Evolutionary conservation across 1,140 invertebrate species (phyloP), one percentile per base, ranked within the genome.

Genomic region (Bombus difficillimus): DNA sequence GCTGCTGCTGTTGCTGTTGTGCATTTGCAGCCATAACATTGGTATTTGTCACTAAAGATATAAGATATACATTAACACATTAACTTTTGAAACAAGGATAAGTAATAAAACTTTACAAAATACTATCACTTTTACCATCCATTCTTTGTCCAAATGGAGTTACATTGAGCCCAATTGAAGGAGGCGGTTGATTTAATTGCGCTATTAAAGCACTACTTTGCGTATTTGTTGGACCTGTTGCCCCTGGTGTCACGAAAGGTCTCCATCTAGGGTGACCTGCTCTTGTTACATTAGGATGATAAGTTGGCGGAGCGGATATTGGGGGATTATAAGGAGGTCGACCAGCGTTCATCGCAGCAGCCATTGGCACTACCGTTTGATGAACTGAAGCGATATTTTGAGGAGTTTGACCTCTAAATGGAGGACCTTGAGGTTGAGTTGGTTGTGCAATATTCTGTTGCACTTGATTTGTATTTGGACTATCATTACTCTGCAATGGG

Each of bases 171-270:
- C 95, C 95, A 88, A 96, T 95, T 0, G 95, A 93, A 34, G 95
- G 95, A 5, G 97, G 96, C 9, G 97, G 97, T 72, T 97, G 96
- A 47, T 96, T 96, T 1, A 97, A 94, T 84, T 97, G 97, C 1
- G 97, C 96, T 86, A 97, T 97, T 0, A 97, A 92, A 10, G 97
- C 96, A 85, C 96, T 97, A 47, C 92, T 92, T 75, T 94, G 94
- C 37, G 93, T 93, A 82, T 94, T 94, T 89, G 94, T 82, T 92
- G 95, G 83, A 84, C 95, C 86, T 91, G 96, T 91, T 28, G 88
- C 88, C 41, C 91, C 93, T 10, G 93, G 92, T 28, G 94, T 73
- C 80, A 95, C 94, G 47, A 94, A 95, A 6, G 93, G 93, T 41
- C 95, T 93, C 93, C 94, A 95, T 76, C 94, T 89, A 6, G 92